A percentile compares a stretch with the other conserved stretches of the same genome.
phyloP scores from a whole-genome alignment of 2,113 vertebrate species.

The Peromyscus polionotus region DNA sequence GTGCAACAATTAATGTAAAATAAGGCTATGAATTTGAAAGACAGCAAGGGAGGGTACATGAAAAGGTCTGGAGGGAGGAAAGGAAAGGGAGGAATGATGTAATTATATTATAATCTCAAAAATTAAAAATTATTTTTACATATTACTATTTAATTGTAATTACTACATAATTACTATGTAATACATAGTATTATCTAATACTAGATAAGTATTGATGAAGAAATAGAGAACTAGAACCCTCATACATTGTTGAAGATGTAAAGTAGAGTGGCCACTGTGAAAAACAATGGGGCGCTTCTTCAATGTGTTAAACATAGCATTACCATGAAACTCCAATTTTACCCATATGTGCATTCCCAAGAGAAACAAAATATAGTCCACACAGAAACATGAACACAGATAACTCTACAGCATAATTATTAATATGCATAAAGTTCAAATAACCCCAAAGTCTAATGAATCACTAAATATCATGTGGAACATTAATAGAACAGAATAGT shows the following conservation, averaged over 20 bases:
- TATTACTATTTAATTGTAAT: background rate
- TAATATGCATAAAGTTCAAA: conserved; percentile 23
- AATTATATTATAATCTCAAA: background rate
- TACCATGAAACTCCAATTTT: background rate
- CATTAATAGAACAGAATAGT: background rate
- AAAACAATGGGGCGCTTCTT: conserved; percentile 29
- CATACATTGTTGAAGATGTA: background rate
- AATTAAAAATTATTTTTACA: background rate
- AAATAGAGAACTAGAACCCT: background rate
- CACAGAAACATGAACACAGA: conserved; percentile 27
- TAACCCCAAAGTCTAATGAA: conserved; percentile 28
- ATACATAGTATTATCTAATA: background rate
- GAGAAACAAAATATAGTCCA: conserved; percentile 41
- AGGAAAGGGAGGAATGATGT: background rate
- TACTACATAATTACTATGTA: background rate
- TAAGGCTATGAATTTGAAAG: background rate
- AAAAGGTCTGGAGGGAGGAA: background rate
- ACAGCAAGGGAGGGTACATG: background rate
- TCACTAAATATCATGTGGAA: background rate
- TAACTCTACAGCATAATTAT: conserved; percentile 22
- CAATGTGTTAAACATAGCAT: conserved; percentile 39
- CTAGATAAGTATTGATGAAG: background rate
- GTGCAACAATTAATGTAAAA: background rate
- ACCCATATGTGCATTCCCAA: background rate
- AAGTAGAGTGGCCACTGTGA: background rate